A percentile compares a stretch with the other conserved stretches of the same genome.
These are phyloP conservation scores for Callinectes sapidus DNA, from an alignment of 2,888 invertebrate genomes.

Conservation along the genomic window DNA sequence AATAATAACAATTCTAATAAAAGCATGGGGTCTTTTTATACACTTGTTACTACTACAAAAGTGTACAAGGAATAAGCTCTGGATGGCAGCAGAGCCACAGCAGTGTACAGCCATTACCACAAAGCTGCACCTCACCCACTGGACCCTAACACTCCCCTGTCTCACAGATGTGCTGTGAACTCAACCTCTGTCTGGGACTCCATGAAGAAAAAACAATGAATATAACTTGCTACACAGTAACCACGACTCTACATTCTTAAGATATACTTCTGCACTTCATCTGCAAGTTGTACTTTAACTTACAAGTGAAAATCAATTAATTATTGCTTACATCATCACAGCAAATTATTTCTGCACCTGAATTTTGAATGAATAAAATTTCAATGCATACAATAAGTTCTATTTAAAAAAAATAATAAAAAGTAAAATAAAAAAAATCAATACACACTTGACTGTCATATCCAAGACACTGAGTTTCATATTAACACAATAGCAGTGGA, in stretches of 20 bases:
- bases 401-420: neutral
- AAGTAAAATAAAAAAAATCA: neutral
- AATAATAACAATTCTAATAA: neutral
- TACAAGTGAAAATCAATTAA: neutral
- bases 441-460: neutral
- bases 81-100: no score
- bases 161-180: no score
- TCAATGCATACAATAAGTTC: neutral
- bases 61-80: no score
- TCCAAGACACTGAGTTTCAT: neutral
- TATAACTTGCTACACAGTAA: no score
- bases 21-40: no score
- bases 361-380: neutral
- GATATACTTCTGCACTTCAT: neutral
- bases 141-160: no score
- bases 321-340: neutral
- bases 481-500: neutral
- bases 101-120: no score
- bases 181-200: no score
- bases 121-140: no score
- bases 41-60: no score
- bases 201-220: no score
- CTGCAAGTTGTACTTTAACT: neutral
- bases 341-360: neutral
- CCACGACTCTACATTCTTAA: no score